Evolutionary conservation across 2,888 invertebrate genomes (phyloP).

Genomic region (Habrosyne pyritoides): DNA sequence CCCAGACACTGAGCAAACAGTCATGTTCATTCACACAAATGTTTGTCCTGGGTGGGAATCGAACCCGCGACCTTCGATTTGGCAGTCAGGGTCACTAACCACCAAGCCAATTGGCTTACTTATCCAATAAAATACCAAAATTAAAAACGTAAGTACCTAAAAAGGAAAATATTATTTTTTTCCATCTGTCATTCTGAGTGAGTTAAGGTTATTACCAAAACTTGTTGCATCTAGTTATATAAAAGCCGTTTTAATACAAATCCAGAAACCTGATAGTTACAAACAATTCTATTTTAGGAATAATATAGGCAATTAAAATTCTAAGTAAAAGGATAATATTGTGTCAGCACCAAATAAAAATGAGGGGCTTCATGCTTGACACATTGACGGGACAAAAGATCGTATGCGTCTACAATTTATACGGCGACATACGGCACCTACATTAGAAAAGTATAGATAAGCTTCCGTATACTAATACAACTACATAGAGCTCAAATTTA

Average conservation of each 20-base stretch:
- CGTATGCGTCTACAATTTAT: conserved; percentile 66
- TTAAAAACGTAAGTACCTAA: too few relatives aligned
- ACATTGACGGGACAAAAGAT: conserved; percentile 81
- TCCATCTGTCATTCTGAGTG: too few relatives aligned
- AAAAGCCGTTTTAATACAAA: neutral
- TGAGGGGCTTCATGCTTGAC: conserved; percentile 62
- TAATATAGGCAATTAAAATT: conserved; percentile 24
- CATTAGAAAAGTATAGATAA: conserved; percentile 57
- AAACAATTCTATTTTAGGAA: conserved; percentile 10
- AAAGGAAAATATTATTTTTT: too few relatives aligned
- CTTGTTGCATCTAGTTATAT: neutral
- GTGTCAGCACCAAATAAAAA: conserved; percentile 61
- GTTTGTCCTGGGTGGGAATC: too few relatives aligned
- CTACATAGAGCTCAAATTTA: neutral
- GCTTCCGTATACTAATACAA: conserved; percentile 32
- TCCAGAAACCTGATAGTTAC: neutral
- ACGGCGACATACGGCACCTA: conserved; percentile 59
- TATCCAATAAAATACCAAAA: too few relatives aligned
- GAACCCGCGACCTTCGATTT: too few relatives aligned
- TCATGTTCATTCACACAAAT: too few relatives aligned
- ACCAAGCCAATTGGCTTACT: too few relatives aligned
- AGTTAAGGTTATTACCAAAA: neutral
- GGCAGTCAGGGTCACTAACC: too few relatives aligned
- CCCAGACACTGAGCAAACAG: too few relatives aligned
- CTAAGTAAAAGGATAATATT: conserved; percentile 51